Conservation (phyloP, 2,113 vertebrate species). For the Gila orcuttii region DNA sequence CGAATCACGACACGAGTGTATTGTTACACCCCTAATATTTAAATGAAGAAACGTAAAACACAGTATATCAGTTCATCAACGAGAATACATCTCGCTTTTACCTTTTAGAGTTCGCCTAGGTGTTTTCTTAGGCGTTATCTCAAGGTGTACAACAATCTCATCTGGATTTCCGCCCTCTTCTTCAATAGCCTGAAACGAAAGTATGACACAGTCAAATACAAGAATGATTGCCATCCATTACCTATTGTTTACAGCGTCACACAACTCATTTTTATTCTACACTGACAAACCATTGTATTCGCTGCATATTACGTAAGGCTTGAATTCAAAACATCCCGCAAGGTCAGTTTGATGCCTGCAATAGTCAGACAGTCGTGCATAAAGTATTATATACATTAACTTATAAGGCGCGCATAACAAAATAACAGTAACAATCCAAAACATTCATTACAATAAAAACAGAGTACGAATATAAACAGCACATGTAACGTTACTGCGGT, state of each 20-base stretch:
- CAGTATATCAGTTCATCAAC: too few relatives aligned
- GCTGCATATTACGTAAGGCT: background rate
- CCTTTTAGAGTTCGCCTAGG: conserved; percentile 84
- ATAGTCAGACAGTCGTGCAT: background rate
- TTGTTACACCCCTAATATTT: too few relatives aligned
- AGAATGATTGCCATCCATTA: background rate
- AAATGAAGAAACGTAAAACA: too few relatives aligned
- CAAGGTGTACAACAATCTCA: conserved; percentile 79
- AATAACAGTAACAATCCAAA: background rate
- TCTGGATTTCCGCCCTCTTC: conserved; percentile 93
- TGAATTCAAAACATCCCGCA: background rate
- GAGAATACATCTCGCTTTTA: conserved; percentile 58
- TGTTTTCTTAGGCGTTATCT: conserved; percentile 77
- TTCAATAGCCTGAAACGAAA: conserved; percentile 82
- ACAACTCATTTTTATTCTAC: background rate
- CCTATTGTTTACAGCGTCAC: background rate
- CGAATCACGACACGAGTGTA: too few relatives aligned
- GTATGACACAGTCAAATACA: background rate
- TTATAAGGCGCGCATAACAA: background rate
- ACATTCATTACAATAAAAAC: background rate
- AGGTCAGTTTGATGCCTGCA: background rate
- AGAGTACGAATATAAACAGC: background rate
- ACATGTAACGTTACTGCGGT: background rate
- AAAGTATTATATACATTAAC: background rate
- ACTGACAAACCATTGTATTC: background rate